Evolutionary conservation across 2,888 invertebrate species (phyloP), one percentile per base, ranked within the genome.

Genomic region (Oscheius sp.): DNA sequence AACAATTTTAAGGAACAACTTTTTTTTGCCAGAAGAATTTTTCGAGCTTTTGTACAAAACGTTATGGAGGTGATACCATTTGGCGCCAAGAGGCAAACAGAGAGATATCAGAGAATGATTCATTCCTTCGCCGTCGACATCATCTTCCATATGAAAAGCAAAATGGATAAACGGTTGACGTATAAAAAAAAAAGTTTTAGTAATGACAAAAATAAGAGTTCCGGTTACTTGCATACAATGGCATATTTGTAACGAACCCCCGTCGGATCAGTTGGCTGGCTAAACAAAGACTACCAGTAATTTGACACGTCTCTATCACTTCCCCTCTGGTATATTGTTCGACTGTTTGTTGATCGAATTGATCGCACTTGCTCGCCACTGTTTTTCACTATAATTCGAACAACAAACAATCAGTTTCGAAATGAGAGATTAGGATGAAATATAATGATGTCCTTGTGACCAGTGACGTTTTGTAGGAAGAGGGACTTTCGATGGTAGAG

Each of bases 81-180:
- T 47, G 47, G 47, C 47, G 47, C 47, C 47, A 20, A 22, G 47
- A 47, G 47, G 47, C 47, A 47, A 47, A 47, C 47, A 47, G 47
- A 22, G 14, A 9, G 20, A 12, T 47, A 47, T 47, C 47, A 47
- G 22, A 45, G n/a, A 47, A 26, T 47, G 47, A 47, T 47, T 47
- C 47, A 36, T 8, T 9, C n/a, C n/a, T n/a, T n/a, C n/a, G n/a
- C n/a, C n/a, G n/a, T n/a, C n/a, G n/a, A n/a, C n/a, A n/a, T n/a
- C n/a, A n/a, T n/a, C n/a, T n/a, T n/a, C n/a, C n/a, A n/a, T n/a
- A n/a, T n/a, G n/a, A n/a, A n/a, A n/a, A n/a, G n/a, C n/a, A 47
- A 47, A 47, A 47, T 24, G 47, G 22, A 2, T 24, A 8, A 12
- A 12, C 47, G 47, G 24, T 47, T 22, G 47, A 20, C 47, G 24